These are phyloP conservation scores for Drosophila ochracea DNA, from an alignment of 2,888 invertebrate genomes.

Conservation along the genomic window DNA sequence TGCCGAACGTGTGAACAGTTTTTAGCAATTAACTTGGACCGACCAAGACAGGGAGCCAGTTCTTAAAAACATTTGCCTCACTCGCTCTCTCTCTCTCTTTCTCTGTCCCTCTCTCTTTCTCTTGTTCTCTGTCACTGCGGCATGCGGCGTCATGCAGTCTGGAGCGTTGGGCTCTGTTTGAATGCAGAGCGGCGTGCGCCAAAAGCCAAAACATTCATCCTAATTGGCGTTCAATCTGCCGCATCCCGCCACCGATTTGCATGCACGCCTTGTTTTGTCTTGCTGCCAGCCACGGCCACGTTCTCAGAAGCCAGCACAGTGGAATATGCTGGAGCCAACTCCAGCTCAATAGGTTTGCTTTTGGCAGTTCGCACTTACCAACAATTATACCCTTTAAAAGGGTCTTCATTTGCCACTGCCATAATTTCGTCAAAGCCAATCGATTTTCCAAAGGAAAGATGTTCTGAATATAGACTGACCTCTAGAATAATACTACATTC, in stretches of 20 bases:
- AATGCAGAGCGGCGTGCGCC: conserved; percentile 65
- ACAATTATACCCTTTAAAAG: background rate
- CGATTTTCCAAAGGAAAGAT: too few relatives aligned
- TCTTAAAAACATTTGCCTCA: conserved; percentile 20
- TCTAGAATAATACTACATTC: background rate
- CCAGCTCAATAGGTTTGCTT: background rate
- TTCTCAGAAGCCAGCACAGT: conserved; percentile 61
- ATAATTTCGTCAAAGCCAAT: background rate
- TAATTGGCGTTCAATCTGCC: conserved; percentile 85
- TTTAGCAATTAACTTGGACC: conserved; percentile 75
- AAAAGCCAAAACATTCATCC: conserved; percentile 84
- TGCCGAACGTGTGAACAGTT: conserved; percentile 78
- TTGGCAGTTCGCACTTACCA: background rate
- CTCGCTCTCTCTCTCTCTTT: background rate
- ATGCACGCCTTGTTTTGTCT: conserved; percentile 64
- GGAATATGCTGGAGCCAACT: conserved; percentile 8
- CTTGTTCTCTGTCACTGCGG: conserved; percentile 10
- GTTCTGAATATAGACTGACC: background rate
- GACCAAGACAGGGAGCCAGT: conserved; percentile 51
- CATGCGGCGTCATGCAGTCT: conserved; percentile 80
- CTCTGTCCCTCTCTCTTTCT: background rate
- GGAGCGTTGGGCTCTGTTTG: conserved; percentile 36
- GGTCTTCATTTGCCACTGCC: background rate
- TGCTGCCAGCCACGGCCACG: conserved; percentile 39
- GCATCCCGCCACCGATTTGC: conserved; percentile 69